phyloP scores from a whole-genome alignment of 1,140 invertebrate species.

The Aphaenogaster rudis region DNA sequence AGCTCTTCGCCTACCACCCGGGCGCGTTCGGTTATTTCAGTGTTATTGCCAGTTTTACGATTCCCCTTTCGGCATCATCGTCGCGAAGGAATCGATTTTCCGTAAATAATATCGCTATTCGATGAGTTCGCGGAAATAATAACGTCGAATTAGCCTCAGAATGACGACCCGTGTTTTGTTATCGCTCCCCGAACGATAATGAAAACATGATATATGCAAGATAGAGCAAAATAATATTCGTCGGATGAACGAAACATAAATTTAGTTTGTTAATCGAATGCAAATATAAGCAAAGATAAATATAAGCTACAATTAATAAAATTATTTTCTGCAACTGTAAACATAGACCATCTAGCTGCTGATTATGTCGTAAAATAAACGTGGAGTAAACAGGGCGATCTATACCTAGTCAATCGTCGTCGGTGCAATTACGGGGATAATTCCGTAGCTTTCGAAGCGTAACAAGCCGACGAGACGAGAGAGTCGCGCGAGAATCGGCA shows the following conservation, averaged over 20 bases:
- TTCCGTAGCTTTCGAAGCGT: background rate
- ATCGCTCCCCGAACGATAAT: background rate
- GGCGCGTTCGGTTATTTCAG: constrained; percentile 65
- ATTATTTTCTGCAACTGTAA: constrained; percentile 18
- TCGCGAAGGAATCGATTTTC: constrained; percentile 50
- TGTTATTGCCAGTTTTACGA: constrained; percentile 79
- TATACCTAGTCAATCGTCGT: constrained; percentile 39
- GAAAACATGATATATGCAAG: constrained; percentile 9
- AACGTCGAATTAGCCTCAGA: constrained; percentile 50
- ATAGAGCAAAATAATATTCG: background rate
- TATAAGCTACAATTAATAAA: background rate
- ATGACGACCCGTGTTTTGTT: constrained; percentile 13
- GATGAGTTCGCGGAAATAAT: constrained; percentile 50
- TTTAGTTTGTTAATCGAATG: background rate
- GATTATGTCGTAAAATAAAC: constrained; percentile 1
- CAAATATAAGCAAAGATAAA: background rate
- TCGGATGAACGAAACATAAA: background rate
- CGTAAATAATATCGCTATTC: constrained; percentile 49
- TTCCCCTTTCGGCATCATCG: constrained; percentile 56
- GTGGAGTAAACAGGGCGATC: background rate
- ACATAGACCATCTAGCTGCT: background rate
- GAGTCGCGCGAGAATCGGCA: background rate
- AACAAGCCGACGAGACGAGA: background rate
- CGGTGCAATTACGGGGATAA: constrained; percentile 63
- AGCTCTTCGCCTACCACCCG: constrained; percentile 69